Base-by-base conservation (phyloP, 2,113 vertebrate species). In the Cheilinus undulatus region DNA sequence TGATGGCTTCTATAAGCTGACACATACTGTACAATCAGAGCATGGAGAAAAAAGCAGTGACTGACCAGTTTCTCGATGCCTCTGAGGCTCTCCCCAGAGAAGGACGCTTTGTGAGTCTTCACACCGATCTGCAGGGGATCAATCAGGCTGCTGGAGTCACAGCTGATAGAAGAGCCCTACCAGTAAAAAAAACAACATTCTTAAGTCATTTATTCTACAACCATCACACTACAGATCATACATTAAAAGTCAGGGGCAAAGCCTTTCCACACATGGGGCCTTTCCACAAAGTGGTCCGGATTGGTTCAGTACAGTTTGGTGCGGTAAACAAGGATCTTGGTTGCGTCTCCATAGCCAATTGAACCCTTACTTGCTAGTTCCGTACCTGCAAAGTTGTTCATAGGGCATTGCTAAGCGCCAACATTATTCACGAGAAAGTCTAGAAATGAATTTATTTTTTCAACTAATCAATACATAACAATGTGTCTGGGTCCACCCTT, bases 61-160 rank as follows among this genome's bases (percentile, higher is more conserved):
- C 79, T 64, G 63, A 97, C 96, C 95, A 97, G 81, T 56, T 86
- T 91, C 63, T 93, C 91, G 0, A 66, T 54, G 19, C 87, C 71
- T 84, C 84, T 80, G 69, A 97, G 88, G 80, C 85, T 95, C 88
- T 98, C 96, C 22, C 92, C 91, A 0, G 66, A 91, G 87, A 97
- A 97, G 22, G 94, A 92, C 8, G 74, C 73, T 9, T 72, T 63
- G 42, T 93, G 83, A 53, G 78, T 46, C 17, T 62, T 87, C 69
- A 64, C 80, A 19, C 93, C 92, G 42, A 96, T 94, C 63, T 95
- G 90, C 83, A 96, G 84, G 60, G 94, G 94, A 81, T 98, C 93
- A 50, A 93, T 76, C 51, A 91, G 42, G 30, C 38, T 1, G 8
- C 42, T 83, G 67, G 93, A 86, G 22, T 93, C 82, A 80, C 96